Evolutionary conservation across 1,140 invertebrate species (phyloP).

Genomic region (Colletes latitarsis): DNA sequence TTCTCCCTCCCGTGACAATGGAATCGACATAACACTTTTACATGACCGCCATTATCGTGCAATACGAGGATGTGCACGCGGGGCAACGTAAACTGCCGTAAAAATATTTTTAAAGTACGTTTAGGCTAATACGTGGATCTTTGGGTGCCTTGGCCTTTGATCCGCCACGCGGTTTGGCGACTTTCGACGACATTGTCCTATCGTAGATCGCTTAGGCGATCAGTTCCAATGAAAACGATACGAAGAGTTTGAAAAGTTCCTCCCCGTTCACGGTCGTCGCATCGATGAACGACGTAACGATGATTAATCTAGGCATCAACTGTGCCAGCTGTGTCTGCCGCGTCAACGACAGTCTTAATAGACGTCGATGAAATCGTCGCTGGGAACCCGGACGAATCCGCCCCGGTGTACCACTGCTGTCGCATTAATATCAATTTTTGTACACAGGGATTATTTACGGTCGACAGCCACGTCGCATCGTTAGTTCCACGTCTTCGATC

Average conservation of each 20-base stretch:
- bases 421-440: constrained; percentile 35
- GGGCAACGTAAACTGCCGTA: too few species aligned
- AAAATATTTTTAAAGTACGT: too few species aligned
- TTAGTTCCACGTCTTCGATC: neutral
- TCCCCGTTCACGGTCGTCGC: neutral
- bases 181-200: too few species aligned
- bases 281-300: neutral
- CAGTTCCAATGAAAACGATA: constrained; percentile 17
- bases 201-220: neutral
- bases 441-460: neutral
- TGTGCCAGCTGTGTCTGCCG: neutral
- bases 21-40: neutral
- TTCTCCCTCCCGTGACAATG: neutral
- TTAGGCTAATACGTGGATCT: too few species aligned
- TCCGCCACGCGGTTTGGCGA: too few species aligned
- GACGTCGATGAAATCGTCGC: neutral
- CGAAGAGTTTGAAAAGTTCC: neutral
- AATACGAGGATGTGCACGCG: too few species aligned
- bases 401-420: neutral
- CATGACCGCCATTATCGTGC: too few species aligned
- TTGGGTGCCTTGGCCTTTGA: too few species aligned
- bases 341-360: neutral
- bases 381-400: neutral
- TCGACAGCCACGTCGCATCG: neutral
- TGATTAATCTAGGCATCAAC: constrained; percentile 11